Evolutionary conservation across 1,140 invertebrate species (phyloP).

Genomic region (Zaprionus davidi): DNA sequence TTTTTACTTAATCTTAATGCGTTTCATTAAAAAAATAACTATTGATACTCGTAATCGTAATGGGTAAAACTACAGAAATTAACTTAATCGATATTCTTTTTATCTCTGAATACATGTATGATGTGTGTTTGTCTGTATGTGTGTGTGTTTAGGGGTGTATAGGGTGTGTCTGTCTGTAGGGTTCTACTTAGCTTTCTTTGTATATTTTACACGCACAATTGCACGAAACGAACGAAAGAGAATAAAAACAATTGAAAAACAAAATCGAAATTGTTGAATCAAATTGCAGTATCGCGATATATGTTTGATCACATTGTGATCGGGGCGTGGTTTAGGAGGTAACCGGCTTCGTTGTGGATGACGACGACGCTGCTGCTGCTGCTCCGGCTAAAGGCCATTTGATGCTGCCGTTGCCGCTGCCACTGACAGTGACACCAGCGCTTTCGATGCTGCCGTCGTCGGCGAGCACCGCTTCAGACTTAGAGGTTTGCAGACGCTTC

Average conservation of each 20-base stretch:
- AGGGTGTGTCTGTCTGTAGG: constrained; percentile 2
- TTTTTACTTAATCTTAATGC: constrained; percentile 42
- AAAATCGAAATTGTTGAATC: not conserved
- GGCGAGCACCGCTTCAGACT: constrained; percentile 72
- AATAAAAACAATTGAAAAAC: constrained; percentile 13
- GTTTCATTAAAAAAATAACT: constrained; percentile 60
- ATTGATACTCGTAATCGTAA: constrained; percentile 56
- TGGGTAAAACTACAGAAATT: constrained; percentile 55
- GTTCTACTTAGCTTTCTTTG: not conserved
- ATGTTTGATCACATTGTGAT: not conserved
- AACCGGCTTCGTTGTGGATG: constrained; percentile 4
- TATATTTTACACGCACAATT: constrained; percentile 1
- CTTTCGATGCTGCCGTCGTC: not conserved
- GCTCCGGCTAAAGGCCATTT: not conserved
- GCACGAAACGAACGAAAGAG: constrained; percentile 12
- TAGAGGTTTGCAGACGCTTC: constrained; percentile 76
- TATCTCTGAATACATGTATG: constrained; percentile 15
- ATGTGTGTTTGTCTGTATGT: not conserved
- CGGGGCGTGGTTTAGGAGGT: constrained; percentile 5
- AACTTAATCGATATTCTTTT: constrained; percentile 48
- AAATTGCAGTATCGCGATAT: not conserved
- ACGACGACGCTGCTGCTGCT: not conserved
- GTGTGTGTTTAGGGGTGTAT: not conserved
- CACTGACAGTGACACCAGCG: not conserved
- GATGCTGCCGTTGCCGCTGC: not conserved